Base-by-base conservation (phyloP, 2,888 invertebrate species). In the Phlogophora meticulosa region DNA sequence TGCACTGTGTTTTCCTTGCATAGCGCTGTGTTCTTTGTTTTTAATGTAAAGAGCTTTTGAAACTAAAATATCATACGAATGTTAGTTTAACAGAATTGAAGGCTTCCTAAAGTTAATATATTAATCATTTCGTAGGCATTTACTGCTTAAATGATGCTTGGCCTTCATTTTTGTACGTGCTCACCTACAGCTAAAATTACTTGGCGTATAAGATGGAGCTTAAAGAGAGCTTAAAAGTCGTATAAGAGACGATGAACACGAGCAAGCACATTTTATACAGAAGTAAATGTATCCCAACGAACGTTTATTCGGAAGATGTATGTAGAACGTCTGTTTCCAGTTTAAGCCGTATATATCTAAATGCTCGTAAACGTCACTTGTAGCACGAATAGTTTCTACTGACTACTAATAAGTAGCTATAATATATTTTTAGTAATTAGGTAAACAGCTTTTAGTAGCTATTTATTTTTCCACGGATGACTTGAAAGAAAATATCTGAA, bases 341-440 rank as follows among this genome's bases (percentile, higher is more conserved):
- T 78, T 67, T 51, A 58, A 68, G 68, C 58, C 61, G 40, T 28
- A 74, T 74, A 58, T 59, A 78, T 76, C 76, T 80, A 32, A 70
- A 69, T 57, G 63, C 52, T 76, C 76, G 76, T 76, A 80, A 80
- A 76, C 70, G 80, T 76, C 76, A 68, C 55, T 51, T 28, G 61
- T 58, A 24, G 28, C 24, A 46, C 13, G 51, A 48, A 58, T 70
- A 48, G 70, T 76, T 63, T 61, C 49, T 49, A 43, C 42, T 62
- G 13, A 22, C 45, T 53, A 24, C 45, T 58, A 58, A 52, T 61
- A 42, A 55, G 53, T 45, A 24, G 34, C 48, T 45, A 9, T 38
- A 63, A 52, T 56, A 55, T 40, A 20, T 56, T 49, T 51, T 36
- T 5, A 46, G 36, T 58, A 38, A 75, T 58, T 49, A 49, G 5